Evolutionary conservation across 1,140 invertebrate genomes (phyloP), one percentile per base, ranked within the genome.

Genomic region (Drosophila elegans): DNA sequence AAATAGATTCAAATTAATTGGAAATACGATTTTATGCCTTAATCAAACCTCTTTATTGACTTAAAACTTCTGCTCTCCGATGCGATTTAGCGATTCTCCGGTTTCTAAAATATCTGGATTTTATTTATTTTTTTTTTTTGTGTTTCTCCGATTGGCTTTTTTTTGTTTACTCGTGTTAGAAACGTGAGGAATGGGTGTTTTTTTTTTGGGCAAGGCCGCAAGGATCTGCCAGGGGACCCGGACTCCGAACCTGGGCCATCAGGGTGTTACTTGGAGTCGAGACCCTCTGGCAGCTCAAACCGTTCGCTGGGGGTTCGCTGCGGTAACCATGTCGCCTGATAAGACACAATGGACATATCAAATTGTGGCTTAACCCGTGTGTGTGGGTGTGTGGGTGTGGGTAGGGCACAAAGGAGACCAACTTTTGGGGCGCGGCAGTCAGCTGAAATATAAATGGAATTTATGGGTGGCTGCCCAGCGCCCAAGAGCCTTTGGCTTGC

Each of bases 301-400:
- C 76, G 64, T 84, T 80, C 80, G 84, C 80, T 84, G 84, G 83
- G 82, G 78, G 78, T 69, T 81, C 78, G 64, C 73, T 88, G 84
- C 73, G 84, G 84, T 90, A 83, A 89, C 84, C 84, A 89, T 89
- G 84, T 89, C 84, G 84, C 84, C 85, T 89, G 84, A 89, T 89
- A 89, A 89, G 84, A 89, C 84, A 89, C 84, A 89, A 89, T 89
- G 84, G 84, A 89, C 84, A 89, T 84, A 89, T 89, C 84, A 89
- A 89, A 90, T 89, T 89, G 84, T 89, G 85, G 84, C 84, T 89
- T 80, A 89, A 71, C 84, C 66, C 79, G 61, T 77, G 62, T 83
- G 71, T 27, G 66, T 67, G 42, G 16, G 49, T 3, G 12, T 10
- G 11, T 13, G 3, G 21, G 48, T 13, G 46, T 7, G 27, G 45